These are phyloP conservation scores for Suricata suricatta DNA, from an alignment of 2,113 vertebrate species.

Conservation along the genomic window DNA sequence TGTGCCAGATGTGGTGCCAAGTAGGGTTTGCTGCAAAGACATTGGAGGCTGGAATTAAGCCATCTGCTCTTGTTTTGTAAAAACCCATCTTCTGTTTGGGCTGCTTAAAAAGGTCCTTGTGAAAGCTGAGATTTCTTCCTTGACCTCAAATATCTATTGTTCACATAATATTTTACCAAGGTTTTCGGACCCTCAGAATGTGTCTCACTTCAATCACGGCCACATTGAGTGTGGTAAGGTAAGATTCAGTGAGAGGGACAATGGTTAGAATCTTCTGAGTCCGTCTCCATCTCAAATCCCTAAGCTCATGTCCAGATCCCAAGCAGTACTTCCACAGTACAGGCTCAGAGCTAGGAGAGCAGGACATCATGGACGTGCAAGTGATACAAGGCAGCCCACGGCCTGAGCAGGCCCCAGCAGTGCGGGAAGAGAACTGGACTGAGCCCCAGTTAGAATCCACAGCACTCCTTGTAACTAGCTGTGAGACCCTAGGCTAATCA, in stretches of 20 bases:
- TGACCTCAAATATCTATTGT: neutral
- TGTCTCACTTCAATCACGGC: neutral
- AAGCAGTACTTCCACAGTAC: neutral
- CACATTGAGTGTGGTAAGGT: neutral
- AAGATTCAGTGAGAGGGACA: neutral
- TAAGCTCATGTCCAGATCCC: neutral
- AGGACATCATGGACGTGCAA: rapidly evolving
- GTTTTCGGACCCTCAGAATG: neutral
- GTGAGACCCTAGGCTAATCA: neutral
- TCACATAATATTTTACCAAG: neutral
- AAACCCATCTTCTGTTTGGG: neutral
- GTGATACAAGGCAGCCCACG: neutral
- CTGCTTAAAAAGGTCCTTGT: neutral
- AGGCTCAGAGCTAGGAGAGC: neutral
- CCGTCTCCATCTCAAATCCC: neutral
- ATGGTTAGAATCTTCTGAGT: neutral
- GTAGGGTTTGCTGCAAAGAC: neutral
- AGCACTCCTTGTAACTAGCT: neutral
- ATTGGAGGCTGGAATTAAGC: neutral
- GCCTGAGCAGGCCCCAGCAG: neutral
- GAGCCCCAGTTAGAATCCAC: neutral
- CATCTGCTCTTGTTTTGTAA: neutral
- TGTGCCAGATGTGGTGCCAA: neutral
- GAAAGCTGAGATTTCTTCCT: neutral
- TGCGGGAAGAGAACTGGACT: neutral